Base-by-base conservation (phyloP, 2,113 vertebrate species). In the Dicaeum eximium region DNA sequence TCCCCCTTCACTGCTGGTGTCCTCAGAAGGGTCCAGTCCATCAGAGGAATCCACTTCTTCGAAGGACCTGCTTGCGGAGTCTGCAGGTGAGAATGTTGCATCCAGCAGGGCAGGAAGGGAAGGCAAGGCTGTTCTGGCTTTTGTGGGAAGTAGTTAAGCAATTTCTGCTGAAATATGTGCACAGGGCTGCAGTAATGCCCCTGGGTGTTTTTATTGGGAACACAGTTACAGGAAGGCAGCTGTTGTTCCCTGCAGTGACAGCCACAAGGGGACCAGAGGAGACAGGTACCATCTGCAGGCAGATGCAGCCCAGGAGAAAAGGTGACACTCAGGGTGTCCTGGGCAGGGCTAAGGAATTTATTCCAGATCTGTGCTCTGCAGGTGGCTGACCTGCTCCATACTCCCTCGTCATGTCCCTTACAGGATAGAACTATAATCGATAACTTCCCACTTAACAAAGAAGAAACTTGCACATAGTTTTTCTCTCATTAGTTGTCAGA, bases 21-120 rank as follows among this genome's bases (percentile, higher is more conserved):
- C 95, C 2, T 75, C 57, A 3, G 97, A 96, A 9, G 96, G 72
- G 6, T 92, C 96, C 22, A 98, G 98, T 1, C 97, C 97, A 0
- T 98, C 98, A 2, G 98, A 99, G 74, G 98, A 98, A 33, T 98
- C 98, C 13, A 73, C 92, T 97, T 98, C 96, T 38, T 98, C 98
- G 21, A 97, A 97, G 50, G 93, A 96, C 28, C 94, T 85, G 0
- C 96, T 97, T 4, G 97, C 96, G 0, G 97, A 97, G 23, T 98
- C 98, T 4, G 98, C 98, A 97, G 98, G 98, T 98, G 80, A 38
- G 92, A 37, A 6, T 25, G 44, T 1, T 38, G 35, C 10, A 3
- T 8, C 6, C 30, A 40, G 24, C n/a, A 10, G 37, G 12, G 24
- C 5, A 8, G 19, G 45, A 10, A 8, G n/a, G 17, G 28, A 24